A percentile compares a stretch with the other conserved stretches of the same genome.
phyloP scores from a whole-genome alignment of 1,140 invertebrate genomes.

The Pseudachorutes palmiensis region DNA sequence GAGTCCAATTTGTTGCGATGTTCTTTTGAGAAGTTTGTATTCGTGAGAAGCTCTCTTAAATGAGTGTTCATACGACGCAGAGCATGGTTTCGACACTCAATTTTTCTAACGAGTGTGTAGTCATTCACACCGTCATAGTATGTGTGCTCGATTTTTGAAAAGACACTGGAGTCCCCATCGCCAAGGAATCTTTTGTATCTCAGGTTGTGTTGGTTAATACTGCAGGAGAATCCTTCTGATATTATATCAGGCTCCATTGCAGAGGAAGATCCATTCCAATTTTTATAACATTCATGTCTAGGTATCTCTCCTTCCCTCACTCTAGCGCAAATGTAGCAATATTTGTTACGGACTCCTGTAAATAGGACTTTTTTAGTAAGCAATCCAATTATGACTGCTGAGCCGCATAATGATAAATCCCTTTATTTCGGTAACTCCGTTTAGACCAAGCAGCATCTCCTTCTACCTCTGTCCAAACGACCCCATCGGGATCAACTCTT shows the following conservation, averaged over 20 bases:
- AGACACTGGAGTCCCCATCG: constrained; percentile 32
- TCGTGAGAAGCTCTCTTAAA: background rate
- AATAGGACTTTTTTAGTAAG: constrained; percentile 42
- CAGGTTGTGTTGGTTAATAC: constrained; percentile 35
- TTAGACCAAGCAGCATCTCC: constrained; percentile 41
- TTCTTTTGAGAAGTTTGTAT: background rate
- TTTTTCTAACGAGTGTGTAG: background rate
- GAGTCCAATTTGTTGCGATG: background rate
- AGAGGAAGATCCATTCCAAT: constrained; percentile 36
- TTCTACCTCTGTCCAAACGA: constrained; percentile 39
- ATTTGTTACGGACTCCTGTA: constrained; percentile 43
- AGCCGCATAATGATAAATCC: constrained; percentile 31
- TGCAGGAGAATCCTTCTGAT: constrained; percentile 38
- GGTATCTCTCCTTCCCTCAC: background rate
- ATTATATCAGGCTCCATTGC: constrained; percentile 41
- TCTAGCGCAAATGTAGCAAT: constrained; percentile 41
- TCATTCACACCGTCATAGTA: background rate
- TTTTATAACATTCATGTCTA: constrained; percentile 40
- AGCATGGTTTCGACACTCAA: constrained; percentile 15
- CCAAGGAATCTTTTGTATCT: constrained; percentile 35
- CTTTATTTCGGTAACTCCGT: constrained; percentile 38
- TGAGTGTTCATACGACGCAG: constrained; percentile 9
- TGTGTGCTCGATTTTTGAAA: background rate
- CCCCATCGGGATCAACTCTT: constrained; percentile 32
- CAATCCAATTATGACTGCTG: constrained; percentile 41